Evolutionary conservation across 2,113 vertebrate species (phyloP).

Genomic region (Nanger granti): DNA sequence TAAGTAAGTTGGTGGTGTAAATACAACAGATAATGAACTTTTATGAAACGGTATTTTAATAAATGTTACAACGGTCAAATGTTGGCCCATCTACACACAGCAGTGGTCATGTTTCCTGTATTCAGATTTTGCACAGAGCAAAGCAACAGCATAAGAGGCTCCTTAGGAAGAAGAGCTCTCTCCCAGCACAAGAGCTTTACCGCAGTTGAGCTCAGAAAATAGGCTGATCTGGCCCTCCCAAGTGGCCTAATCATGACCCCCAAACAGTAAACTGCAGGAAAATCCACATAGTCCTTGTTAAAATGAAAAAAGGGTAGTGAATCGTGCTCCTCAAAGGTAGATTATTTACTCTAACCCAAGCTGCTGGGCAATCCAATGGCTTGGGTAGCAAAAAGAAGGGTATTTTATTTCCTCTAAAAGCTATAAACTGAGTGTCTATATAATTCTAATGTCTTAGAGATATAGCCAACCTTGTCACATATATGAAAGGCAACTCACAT

Average conservation of each 20-base stretch:
- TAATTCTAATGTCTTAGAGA: constrained; percentile 13
- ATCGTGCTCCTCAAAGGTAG: background rate
- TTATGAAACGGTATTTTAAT: background rate
- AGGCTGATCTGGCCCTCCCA: background rate
- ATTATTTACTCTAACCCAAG: background rate
- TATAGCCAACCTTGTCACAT: constrained; percentile 2
- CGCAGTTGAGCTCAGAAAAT: background rate
- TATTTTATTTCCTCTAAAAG: constrained; percentile 11
- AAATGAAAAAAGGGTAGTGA: background rate
- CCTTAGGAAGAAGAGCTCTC: background rate
- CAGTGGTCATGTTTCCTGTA: background rate
- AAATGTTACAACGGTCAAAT: background rate
- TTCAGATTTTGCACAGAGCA: background rate
- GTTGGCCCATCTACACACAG: background rate
- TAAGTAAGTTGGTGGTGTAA: background rate
- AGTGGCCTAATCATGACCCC: background rate
- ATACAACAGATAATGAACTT: background rate
- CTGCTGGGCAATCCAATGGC: background rate
- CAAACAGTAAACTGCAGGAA: background rate
- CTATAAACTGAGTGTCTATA: background rate
- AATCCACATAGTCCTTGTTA: background rate
- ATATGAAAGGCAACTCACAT: constrained; percentile 23
- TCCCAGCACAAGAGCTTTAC: background rate
- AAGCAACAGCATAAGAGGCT: background rate
- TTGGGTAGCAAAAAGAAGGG: background rate